These are phyloP conservation scores for Urosaurus nigricauda DNA, from an alignment of 2,797 vertebrate genomes.

Conservation along the genomic window DNA sequence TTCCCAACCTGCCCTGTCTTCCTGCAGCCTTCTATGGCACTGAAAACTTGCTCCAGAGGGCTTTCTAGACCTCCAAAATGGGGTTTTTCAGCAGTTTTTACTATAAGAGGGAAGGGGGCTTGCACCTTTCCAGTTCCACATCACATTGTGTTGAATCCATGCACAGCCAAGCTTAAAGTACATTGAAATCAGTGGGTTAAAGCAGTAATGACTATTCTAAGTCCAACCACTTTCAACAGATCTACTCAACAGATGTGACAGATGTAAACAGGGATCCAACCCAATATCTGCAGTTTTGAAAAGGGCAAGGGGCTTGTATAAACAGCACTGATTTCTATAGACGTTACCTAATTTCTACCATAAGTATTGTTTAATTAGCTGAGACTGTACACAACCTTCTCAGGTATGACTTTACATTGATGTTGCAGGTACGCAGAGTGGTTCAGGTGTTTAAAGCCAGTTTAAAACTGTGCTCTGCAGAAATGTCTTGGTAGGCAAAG, in stretches of 20 bases:
- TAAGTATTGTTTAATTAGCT: neutral
- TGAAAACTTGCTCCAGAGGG: too few relatives aligned
- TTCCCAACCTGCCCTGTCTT: too few relatives aligned
- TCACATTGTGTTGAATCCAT: neutral
- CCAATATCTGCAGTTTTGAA: neutral
- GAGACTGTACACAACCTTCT: too few relatives aligned
- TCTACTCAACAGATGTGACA: neutral
- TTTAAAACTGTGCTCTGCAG: too few relatives aligned
- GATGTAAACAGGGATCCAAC: neutral
- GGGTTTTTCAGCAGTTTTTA: too few relatives aligned
- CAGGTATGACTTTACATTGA: too few relatives aligned
- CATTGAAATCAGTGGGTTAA: neutral
- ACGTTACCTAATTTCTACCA: neutral
- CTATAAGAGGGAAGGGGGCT: too few relatives aligned
- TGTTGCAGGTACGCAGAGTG: too few relatives aligned
- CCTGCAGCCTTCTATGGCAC: too few relatives aligned
- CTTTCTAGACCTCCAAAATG: too few relatives aligned
- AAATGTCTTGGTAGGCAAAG: neutral
- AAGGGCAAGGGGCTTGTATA: constrained; percentile 29
- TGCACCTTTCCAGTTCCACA: too few relatives aligned
- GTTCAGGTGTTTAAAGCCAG: too few relatives aligned
- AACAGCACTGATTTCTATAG: neutral
- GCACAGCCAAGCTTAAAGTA: neutral
- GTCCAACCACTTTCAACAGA: neutral
- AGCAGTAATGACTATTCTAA: neutral